Evolutionary conservation across 2,888 invertebrate species (phyloP), one percentile per base, ranked within the genome.

Genomic region (Biston betularia): DNA sequence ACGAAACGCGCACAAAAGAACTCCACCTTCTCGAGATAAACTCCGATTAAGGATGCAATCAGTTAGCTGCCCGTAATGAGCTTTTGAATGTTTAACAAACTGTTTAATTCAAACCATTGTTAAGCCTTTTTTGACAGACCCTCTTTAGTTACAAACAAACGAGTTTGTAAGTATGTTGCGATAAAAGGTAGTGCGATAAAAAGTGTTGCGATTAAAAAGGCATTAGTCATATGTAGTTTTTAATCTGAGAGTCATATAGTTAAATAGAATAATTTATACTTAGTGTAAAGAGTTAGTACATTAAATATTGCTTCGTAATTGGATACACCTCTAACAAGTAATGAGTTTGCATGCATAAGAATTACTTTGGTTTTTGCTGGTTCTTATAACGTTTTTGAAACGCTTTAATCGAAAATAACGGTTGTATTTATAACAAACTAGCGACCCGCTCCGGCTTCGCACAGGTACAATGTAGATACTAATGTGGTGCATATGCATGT

Each of bases 1-100:
- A 64, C 56, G 53, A 79, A 82, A 75, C 69, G 72, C 68, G 72
- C 74, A 79, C 74, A 77, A 81, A 79, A 73, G 76, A 79, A 81
- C 81, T 81, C 82, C 80, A 71, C 71, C 61, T 58, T 61, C 67
- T 55, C 75, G 68, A 75, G 67, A 76, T 77, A 81, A 79, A 80
- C 77, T 77, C 68, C 59, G 75, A 78, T 79, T 79, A 78, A 80
- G 76, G 75, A 83, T 79, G 76, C 75, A 70, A 75, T 71, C 73
- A 69, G 63, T 73, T 73, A 60, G 59, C 68, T 63, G 55, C 49
- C 54, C 55, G 61, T 73, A 72, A 72, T 67, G 68, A 70, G 70
- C 45, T 59, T 69, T 70, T 68, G 59, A 64, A 73, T 68, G 61
- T 65, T 71, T 70, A 49, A 65, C 65, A 42, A 49, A 65, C 65